Evolutionary conservation across 2,113 vertebrate species (phyloP).

Genomic region (western clawed frog (Xenopus tropicalis)): UCB_Xtro_10.0 CM004443.2:144855001-144855500

Average conservation of each 20-base stretch:
- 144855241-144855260: not conserved
- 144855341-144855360: not conserved
- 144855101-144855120: constrained; percentile 50
- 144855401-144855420: too few relatives aligned
- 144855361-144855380: not conserved
- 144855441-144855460: too few relatives aligned
- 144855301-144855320: too few relatives aligned
- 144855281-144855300: not conserved
- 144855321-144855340: not conserved
- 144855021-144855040: not conserved
- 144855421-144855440: too few relatives aligned
- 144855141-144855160: constrained; percentile 45
- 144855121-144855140: constrained; percentile 47
- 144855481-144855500: too few relatives aligned
- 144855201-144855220: constrained; percentile 2
- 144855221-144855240: not conserved
- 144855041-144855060: constrained; percentile 9
- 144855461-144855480: too few relatives aligned
- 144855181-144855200: constrained; percentile 1
- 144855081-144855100: constrained; percentile 27
- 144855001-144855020: not conserved
- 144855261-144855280: not conserved
- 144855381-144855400: too few relatives aligned
- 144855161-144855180: constrained; percentile 37
- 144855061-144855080: constrained; percentile 51